These are phyloP conservation scores for Pelmatolapia mariae DNA, from an alignment of 2,113 vertebrate genomes.

Conservation along the genomic window DNA sequence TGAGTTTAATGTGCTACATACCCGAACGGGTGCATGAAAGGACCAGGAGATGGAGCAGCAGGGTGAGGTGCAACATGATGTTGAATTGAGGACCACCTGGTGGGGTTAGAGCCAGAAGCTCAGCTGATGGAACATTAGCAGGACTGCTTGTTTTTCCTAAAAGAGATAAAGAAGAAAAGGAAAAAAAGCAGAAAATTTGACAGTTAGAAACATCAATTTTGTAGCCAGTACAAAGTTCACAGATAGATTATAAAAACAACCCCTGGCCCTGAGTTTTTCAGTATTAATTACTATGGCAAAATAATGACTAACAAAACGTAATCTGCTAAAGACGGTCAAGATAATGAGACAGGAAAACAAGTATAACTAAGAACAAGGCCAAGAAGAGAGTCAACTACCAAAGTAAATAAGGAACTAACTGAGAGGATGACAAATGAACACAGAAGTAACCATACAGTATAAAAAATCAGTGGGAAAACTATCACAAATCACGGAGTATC, in stretches of 20 bases:
- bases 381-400: not conserved
- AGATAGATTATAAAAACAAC: not conserved
- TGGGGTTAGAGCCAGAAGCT: slow-evolving; percentile 49
- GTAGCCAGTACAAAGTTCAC: not conserved
- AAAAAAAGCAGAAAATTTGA: not conserved
- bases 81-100: slow-evolving; percentile 49
- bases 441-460: not conserved
- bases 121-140: slow-evolving; percentile 66
- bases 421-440: not conserved
- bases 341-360: not conserved
- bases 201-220: not conserved
- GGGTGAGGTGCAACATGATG: slow-evolving; percentile 65
- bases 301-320: not conserved
- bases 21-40: slow-evolving; percentile 42
- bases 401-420: not conserved
- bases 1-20: slow-evolving; percentile 33
- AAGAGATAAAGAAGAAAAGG: not conserved
- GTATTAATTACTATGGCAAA: not conserved
- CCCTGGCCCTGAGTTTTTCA: not conserved
- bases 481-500: not conserved
- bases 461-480: not conserved
- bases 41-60: slow-evolving; percentile 60
- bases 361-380: not conserved
- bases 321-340: not conserved
- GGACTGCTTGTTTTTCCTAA: slow-evolving; percentile 51